A percentile compares a stretch with the other conserved stretches of the same genome.
Evolutionary conservation across 2,797 vertebrate species (phyloP).

Genomic region (Crax fasciolata): DNA sequence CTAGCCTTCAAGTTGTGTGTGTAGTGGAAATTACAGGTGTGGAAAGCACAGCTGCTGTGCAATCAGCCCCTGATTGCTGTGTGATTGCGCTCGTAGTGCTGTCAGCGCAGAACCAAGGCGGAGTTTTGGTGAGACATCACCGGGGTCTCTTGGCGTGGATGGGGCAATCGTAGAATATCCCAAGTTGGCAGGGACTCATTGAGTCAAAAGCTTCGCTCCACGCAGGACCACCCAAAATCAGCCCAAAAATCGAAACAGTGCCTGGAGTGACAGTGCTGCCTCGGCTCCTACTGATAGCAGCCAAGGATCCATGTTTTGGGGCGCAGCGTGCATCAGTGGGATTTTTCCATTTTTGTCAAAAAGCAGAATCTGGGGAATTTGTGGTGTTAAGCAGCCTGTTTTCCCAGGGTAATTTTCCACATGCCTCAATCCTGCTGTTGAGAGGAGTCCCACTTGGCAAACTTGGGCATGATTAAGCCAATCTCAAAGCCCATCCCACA

Average conservation of each 20-base stretch:
- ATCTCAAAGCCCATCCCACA: background rate
- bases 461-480: background rate
- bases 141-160: accelerated
- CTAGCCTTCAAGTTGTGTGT: background rate
- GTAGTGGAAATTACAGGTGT: conserved; percentile 42
- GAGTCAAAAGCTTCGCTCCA: no score
- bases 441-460: background rate
- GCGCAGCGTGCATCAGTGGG: background rate
- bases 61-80: background rate
- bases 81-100: background rate
- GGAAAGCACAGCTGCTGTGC: background rate
- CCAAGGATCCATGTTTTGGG: no score
- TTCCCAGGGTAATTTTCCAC: background rate
- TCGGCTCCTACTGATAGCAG: background rate
- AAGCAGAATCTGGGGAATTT: background rate
- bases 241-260: no score
- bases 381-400: background rate
- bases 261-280: background rate
- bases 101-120: accelerated
- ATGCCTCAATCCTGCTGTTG: background rate
- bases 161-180: background rate
- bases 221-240: no score
- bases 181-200: no score
- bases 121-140: background rate
- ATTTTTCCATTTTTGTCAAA: background rate